These are phyloP conservation scores for Julus scandinavius DNA, from an alignment of 2,888 invertebrate genomes.

Conservation along the genomic window DNA sequence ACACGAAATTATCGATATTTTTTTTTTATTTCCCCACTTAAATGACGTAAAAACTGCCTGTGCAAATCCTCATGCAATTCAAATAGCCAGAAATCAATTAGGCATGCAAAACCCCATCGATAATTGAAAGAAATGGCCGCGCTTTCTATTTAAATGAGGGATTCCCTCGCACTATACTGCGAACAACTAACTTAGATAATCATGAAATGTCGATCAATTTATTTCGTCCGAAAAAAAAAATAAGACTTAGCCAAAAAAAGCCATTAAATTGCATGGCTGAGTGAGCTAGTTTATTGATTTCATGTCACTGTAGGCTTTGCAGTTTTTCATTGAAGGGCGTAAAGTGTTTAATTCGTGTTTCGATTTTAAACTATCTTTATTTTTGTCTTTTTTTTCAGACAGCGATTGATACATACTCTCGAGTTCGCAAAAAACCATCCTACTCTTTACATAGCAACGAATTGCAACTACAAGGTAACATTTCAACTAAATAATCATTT, in stretches of 20 bases:
- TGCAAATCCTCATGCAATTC: background rate
- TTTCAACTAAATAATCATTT: background rate
- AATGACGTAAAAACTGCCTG: background rate
- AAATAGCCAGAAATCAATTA: background rate
- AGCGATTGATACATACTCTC: conserved; percentile 43
- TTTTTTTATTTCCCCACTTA: background rate
- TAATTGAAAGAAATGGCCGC: conserved; percentile 21
- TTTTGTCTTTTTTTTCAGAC: conserved; percentile 31
- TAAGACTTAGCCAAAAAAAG: conserved; percentile 15
- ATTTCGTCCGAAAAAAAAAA: background rate
- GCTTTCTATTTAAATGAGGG: conserved; percentile 2
- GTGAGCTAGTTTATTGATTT: conserved; percentile 3
- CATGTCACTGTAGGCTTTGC: conserved; percentile 28
- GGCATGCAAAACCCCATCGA: conserved; percentile 12
- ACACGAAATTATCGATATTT: background rate
- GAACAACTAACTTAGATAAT: background rate
- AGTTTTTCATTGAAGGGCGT: background rate
- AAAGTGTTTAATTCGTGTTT: conserved; percentile 23
- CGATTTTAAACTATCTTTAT: conserved; percentile 9
- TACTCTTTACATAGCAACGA: conserved; percentile 43
- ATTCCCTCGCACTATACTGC: conserved; percentile 2
- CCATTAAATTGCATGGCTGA: conserved; percentile 11
- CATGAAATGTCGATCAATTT: conserved; percentile 31
- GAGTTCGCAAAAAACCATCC: conserved; percentile 46
- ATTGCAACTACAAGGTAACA: conserved; percentile 41